Base-by-base conservation (phyloP, 2,797 vertebrate species). In the Streptopelia turtur region DNA sequence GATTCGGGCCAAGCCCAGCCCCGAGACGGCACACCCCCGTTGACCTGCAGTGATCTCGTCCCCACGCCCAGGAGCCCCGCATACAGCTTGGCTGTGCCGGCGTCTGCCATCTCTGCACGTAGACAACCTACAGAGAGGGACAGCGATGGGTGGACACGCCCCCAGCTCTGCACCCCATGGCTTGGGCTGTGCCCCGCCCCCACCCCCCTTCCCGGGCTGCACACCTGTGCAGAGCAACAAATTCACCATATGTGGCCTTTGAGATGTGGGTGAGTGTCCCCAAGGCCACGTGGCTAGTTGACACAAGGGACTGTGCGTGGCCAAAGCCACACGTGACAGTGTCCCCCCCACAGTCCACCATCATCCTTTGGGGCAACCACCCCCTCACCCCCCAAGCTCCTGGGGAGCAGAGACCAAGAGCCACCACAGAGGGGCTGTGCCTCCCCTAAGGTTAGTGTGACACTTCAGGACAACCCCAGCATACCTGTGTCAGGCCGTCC, bases 21-120 rank as follows among this genome's bases (percentile, higher is more conserved):
- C 98, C 0, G 98, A 98, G 35, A 99, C 99, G 1, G 98, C 98
- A n/a, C 52, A 98, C 98, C 6, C 6, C 99, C 98, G 0, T 99
- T 99, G 83, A 99, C 98, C 97, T 99, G 99, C 25, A 99, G 97
- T n/a, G 94, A 99, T 99, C 97, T 99, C 99, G 18, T 99, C 99
- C 2, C 99, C 4, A 98, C 97, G 2, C 98, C 98, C 35, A 99
- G 98, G 35, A 99, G 98, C 66, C 99, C 99, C 0, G 98, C 96
- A 27, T 99, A 99, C 61, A 98, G 98, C 95, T 99, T 99, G 95
- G 99, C 98, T 0, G 98, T 98, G 63, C 98, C 79, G 1, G 96
- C 95, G 0, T 99, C 98, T 1, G 95, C 98, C 97, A 99, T 99
- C 95, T 99, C 98, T 99, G 99, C 78, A 99, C 98, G 6, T 99